Conservation (phyloP, 2,797 vertebrate genomes). For the Lithobates pipiens region DNA sequence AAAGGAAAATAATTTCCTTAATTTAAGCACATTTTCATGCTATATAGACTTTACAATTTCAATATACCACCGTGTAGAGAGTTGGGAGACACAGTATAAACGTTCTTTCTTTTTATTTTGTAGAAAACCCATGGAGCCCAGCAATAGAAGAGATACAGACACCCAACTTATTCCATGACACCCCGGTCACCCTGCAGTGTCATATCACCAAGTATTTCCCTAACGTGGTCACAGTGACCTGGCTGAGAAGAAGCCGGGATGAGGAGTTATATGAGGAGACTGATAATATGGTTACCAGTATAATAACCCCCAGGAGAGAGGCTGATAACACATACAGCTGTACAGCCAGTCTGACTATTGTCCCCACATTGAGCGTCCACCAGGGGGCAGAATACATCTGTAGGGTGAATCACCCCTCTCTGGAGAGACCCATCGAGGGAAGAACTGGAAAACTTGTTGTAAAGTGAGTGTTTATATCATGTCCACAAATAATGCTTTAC, state of each 20-base stretch:
- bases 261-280: neutral
- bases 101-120: neutral
- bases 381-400: constrained; percentile 41
- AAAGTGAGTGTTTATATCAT: constrained; percentile 13
- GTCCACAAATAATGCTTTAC: neutral
- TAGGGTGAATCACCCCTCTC: constrained; percentile 27
- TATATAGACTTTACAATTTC: too few relatives aligned
- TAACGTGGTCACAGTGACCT: constrained; percentile 23
- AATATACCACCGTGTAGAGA: too few relatives aligned
- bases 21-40: too few relatives aligned
- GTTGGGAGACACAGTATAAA: too few relatives aligned
- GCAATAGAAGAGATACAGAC: constrained; percentile 18
- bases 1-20: too few relatives aligned
- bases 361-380: constrained; percentile 15
- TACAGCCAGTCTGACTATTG: constrained; percentile 23
- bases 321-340: constrained; percentile 34
- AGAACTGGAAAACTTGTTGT: constrained; percentile 15
- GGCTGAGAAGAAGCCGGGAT: neutral
- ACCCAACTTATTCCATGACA: neutral
- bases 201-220: constrained; percentile 42
- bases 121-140: constrained; percentile 35
- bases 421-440: constrained; percentile 26
- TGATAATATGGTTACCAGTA: neutral
- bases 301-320: neutral
- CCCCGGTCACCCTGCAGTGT: constrained; percentile 15